Evolutionary conservation across 92 coral and sea anemone genomes (phyloP).

Genomic region (Micromussa lordhowensis): DNA sequence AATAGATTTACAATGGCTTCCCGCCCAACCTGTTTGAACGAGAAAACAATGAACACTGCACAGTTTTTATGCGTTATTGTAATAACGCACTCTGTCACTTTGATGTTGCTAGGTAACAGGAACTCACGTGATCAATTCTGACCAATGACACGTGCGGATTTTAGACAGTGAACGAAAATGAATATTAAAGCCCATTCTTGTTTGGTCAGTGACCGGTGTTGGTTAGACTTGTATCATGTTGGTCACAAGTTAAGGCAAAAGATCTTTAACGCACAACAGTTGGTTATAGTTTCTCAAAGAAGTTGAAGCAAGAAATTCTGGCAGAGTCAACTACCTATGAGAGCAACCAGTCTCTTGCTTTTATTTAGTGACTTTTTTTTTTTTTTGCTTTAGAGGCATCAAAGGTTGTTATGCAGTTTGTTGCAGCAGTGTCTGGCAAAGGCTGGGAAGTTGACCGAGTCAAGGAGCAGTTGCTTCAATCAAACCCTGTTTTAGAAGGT

Average conservation of each 20-base stretch:
- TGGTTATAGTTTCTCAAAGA: background rate
- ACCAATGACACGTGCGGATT: no score
- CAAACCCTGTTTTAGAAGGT: constrained; percentile 98
- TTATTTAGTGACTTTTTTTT: background rate
- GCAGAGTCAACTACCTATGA: background rate
- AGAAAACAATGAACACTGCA: no score
- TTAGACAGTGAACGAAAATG: no score
- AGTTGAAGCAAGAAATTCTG: background rate
- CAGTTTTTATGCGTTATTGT: no score
- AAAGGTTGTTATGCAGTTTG: constrained; percentile 98
- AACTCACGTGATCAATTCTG: no score
- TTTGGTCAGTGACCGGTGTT: no score
- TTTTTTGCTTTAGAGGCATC: constrained; percentile 86
- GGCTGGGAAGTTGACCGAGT: constrained; percentile 97
- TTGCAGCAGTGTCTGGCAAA: constrained; percentile 98
- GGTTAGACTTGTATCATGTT: no score
- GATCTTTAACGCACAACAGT: background rate
- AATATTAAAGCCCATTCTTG: no score
- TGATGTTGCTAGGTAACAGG: no score
- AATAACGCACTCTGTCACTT: no score
- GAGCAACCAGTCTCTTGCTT: background rate
- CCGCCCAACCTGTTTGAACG: no score
- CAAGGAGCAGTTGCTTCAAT: constrained; percentile 95
- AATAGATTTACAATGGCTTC: no score
- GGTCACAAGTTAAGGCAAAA: background rate